Base-by-base conservation (phyloP, 2,888 invertebrate species). In the Ptychoptera contaminata region DNA sequence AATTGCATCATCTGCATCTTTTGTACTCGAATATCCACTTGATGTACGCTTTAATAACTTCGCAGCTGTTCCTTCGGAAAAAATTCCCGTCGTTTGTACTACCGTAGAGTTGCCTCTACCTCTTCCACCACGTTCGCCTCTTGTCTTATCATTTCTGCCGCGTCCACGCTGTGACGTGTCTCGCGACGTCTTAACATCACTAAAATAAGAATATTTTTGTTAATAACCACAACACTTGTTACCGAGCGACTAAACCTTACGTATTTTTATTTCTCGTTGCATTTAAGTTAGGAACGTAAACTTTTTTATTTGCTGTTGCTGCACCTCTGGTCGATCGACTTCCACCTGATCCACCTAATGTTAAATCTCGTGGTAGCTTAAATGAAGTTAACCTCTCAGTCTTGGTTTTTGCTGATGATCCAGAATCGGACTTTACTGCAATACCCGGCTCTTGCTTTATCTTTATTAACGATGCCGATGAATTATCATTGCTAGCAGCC, bases 211-310 rank as follows among this genome's bases (percentile, higher is more conserved):
- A n/a, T n/a, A n/a, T n/a, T n/a, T n/a, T n/a, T n/a, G n/a, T n/a
- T n/a, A n/a, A n/a, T 23, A 37, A 16, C 8, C 12, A 37, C 16
- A 32, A 31, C 15, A 16, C n/a, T 2, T 15, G 2, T 39, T 7
- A 23, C 23, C 4, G 23, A 23, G 7, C 23, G 12, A 16, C 15
- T 29, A 11, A 11, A 56, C n/a, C 63, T 61, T 51, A 65, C 65
- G 56, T 48, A 52, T 69, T 74, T 57, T 74, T 76, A 56, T 74
- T 76, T 43, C 76, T 68, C 43, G 72, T 62, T 1, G 71, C 75
- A 56, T 76, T 76, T 42, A 76, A 60, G 55, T 76, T 76, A 6
- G 76, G 76, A 2, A 67, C 65, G 51, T 74, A 76, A 1, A 74
- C 68, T 57, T 75, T 76, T 58, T 74, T 76, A 50, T 62, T 68